Evolutionary conservation across 2,113 vertebrate genomes (phyloP).

Genomic region (Micromys minutus): DNA sequence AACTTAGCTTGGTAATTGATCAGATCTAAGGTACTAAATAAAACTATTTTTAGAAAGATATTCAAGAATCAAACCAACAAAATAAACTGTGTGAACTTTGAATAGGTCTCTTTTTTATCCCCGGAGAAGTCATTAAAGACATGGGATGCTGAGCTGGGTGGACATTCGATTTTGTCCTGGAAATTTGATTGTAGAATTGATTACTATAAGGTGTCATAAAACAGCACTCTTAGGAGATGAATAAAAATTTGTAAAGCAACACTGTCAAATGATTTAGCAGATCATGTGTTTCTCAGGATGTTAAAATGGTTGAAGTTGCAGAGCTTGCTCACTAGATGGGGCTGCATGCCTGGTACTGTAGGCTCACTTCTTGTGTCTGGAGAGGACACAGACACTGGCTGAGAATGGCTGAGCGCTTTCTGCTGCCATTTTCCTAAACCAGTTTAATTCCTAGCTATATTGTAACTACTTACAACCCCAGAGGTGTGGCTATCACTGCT

Average conservation of each 20-base stretch:
- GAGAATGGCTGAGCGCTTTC: background rate
- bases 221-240: background rate
- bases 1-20: constrained; percentile 23
- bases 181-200: background rate
- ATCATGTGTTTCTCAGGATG: background rate
- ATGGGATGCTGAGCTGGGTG: background rate
- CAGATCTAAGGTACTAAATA: background rate
- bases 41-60: background rate
- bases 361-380: background rate
- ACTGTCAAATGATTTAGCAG: constrained; percentile 29
- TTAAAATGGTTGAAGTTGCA: constrained; percentile 16
- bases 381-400: background rate
- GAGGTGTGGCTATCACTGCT: background rate
- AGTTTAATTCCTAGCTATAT: background rate
- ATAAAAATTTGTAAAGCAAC: background rate
- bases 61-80: constrained; percentile 5
- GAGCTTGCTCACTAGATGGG: background rate
- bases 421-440: background rate
- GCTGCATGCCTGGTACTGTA: background rate
- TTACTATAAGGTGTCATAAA: background rate
- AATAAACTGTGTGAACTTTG: background rate
- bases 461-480: background rate
- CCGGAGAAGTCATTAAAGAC: background rate
- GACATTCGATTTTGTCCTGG: constrained; percentile 34
- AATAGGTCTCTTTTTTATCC: background rate